These are phyloP conservation scores for Synergus gifuensis DNA, from an alignment of 2,888 invertebrate genomes.

Conservation along the genomic window DNA sequence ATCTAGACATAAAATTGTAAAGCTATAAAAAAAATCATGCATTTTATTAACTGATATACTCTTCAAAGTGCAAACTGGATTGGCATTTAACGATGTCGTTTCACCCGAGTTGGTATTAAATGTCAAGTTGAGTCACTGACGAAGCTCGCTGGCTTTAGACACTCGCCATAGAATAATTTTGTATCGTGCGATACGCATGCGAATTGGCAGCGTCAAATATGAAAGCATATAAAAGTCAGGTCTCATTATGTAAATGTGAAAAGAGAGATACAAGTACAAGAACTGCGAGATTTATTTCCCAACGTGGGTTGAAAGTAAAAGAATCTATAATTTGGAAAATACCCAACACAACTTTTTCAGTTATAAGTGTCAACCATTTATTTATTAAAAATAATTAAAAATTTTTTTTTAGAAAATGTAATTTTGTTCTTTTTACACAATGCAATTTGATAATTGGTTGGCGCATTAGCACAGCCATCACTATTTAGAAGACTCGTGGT, in stretches of 20 bases:
- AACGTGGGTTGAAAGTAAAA: too few relatives aligned
- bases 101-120: slow-evolving; percentile 50
- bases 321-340: too few relatives aligned
- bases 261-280: background rate
- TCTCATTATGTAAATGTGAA: background rate
- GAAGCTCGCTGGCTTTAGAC: slow-evolving; percentile 53
- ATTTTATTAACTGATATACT: background rate
- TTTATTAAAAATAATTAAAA: too few relatives aligned
- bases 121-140: slow-evolving; percentile 46
- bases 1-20: background rate
- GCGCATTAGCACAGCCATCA: background rate
- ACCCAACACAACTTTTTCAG: too few relatives aligned
- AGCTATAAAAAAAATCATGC: background rate
- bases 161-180: slow-evolving; percentile 49
- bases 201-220: background rate
- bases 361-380: too few relatives aligned
- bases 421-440: background rate
- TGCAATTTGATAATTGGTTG: background rate
- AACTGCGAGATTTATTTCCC: background rate
- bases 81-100: slow-evolving; percentile 53
- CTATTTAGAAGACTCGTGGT: slow-evolving; percentile 3
- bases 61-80: background rate
- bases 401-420: too few relatives aligned
- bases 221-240: background rate
- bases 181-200: slow-evolving; percentile 36